phyloP scores from a whole-genome alignment of 2,888 invertebrate genomes.

The Lydus trimaculatus region DNA sequence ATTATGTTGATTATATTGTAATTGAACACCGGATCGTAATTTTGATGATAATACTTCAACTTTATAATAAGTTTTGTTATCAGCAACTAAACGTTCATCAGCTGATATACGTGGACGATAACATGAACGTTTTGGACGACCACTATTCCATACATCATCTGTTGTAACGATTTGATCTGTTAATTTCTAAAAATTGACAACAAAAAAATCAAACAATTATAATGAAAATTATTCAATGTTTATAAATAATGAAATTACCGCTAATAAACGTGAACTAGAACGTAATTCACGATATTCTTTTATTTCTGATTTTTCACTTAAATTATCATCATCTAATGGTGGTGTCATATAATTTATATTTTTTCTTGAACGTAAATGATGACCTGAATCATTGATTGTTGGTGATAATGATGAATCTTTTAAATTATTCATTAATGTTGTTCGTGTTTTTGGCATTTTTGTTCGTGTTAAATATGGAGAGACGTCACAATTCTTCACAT shows the following conservation, averaged over 20 bases:
- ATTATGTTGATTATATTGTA: slow-evolving; percentile 18
- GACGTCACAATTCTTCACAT: slow-evolving; percentile 36
- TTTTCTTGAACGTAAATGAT: slow-evolving; percentile 57
- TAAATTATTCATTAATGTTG: slow-evolving; percentile 31
- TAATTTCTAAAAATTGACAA: slow-evolving; percentile 40
- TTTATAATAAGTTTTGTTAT: slow-evolving; percentile 69
- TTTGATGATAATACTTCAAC: slow-evolving; percentile 76
- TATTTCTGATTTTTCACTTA: slow-evolving; percentile 49
- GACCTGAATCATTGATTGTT: slow-evolving; percentile 48
- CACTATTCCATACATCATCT: slow-evolving; percentile 55
- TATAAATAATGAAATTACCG: slow-evolving; percentile 42
- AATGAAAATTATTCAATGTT: too few relatives aligned
- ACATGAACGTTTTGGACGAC: slow-evolving; percentile 54
- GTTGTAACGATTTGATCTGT: slow-evolving; percentile 29
- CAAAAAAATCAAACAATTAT: too few relatives aligned
- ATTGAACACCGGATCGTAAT: slow-evolving; percentile 65
- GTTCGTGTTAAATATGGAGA: slow-evolving; percentile 39
- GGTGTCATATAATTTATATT: slow-evolving; percentile 57
- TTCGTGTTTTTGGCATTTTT: slow-evolving; percentile 40
- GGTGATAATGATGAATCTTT: slow-evolving; percentile 48
- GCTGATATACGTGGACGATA: slow-evolving; percentile 57
- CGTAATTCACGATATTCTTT: slow-evolving; percentile 52
- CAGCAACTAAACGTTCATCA: slow-evolving; percentile 65
- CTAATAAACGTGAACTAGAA: slow-evolving; percentile 50
- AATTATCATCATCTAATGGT: slow-evolving; percentile 57